A percentile compares a stretch with the other conserved stretches of the same genome.
These are phyloP conservation scores for Penaeus indicus DNA, from an alignment of 1,140 invertebrate species.

Conservation along the genomic window DNA sequence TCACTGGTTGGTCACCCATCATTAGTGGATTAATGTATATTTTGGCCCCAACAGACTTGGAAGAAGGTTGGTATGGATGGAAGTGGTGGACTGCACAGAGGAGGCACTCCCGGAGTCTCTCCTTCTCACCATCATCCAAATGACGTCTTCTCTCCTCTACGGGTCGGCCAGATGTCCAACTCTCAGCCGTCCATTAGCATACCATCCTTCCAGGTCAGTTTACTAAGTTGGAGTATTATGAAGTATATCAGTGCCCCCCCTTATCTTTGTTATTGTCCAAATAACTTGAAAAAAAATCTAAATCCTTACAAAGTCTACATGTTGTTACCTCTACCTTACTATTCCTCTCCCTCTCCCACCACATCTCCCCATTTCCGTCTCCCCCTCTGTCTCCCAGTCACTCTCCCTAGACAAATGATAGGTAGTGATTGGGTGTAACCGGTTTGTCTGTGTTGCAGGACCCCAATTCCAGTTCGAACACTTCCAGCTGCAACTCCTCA, in stretches of 20 bases:
- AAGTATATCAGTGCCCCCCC: not conserved
- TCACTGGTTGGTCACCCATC: too few relatives aligned
- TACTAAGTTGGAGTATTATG: not conserved
- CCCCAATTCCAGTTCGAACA: slow-evolving; percentile 91
- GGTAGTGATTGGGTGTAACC: not conserved
- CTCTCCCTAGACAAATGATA: not conserved
- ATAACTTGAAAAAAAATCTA: too few relatives aligned
- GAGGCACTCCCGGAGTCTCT: slow-evolving; percentile 46
- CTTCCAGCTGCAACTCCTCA: slow-evolving; percentile 95
- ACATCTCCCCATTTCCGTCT: too few relatives aligned
- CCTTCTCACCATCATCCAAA: slow-evolving; percentile 50
- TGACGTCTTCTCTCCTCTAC: slow-evolving; percentile 53
- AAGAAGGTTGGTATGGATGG: slow-evolving; percentile 44
- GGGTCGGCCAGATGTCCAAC: slow-evolving; percentile 68
- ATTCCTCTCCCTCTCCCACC: too few relatives aligned
- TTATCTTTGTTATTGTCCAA: too few relatives aligned
- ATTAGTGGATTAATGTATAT: not conserved
- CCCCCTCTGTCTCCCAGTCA: too few relatives aligned
- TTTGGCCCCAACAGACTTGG: slow-evolving; percentile 10
- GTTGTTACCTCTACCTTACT: too few relatives aligned
- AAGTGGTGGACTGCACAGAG: slow-evolving; percentile 25
- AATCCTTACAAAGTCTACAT: not conserved
- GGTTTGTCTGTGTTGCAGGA: slow-evolving; percentile 66
- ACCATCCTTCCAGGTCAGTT: slow-evolving; percentile 75
- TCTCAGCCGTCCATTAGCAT: slow-evolving; percentile 76